These are phyloP conservation scores for Heliconius hermathena DNA, from an alignment of 1,140 invertebrate genomes.

Conservation along the genomic window DNA sequence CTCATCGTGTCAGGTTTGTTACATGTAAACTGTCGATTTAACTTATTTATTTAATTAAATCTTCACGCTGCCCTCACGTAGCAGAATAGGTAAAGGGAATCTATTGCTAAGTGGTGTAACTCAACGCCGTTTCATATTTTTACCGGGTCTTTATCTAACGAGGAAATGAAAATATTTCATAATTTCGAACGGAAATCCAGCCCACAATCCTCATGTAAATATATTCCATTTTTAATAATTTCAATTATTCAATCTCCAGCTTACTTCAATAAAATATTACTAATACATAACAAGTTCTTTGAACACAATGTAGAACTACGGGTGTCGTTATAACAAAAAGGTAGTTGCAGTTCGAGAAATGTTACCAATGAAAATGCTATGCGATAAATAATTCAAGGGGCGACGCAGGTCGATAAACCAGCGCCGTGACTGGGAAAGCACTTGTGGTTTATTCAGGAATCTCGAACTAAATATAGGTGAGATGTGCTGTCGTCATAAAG, in stretches of 20 bases:
- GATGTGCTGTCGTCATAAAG: constrained; percentile 16
- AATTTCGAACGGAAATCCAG: not conserved
- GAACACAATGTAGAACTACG: constrained; percentile 20
- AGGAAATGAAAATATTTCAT: not conserved
- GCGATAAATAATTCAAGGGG: constrained; percentile 61
- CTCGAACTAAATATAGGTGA: constrained; percentile 31
- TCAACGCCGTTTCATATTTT: no score
- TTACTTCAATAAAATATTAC: not conserved
- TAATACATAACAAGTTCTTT: not conserved
- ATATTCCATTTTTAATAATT: not conserved
- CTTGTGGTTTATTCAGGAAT: constrained; percentile 53
- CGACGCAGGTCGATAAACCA: constrained; percentile 55
- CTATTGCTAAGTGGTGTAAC: no score
- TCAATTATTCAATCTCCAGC: not conserved
- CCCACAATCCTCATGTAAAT: not conserved
- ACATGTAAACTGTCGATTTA: no score
- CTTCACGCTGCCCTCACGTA: no score
- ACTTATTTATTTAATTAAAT: no score
- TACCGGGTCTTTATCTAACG: no score
- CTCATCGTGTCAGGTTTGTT: no score
- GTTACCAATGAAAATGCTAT: constrained; percentile 39
- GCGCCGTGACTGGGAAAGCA: constrained; percentile 49
- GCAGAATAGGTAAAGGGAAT: no score
- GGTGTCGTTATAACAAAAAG: constrained; percentile 28
- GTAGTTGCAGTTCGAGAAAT: constrained; percentile 32